These are phyloP conservation scores for Dipodomys ordii DNA, from an alignment of 2,113 vertebrate species.

Conservation along the genomic window DNA sequence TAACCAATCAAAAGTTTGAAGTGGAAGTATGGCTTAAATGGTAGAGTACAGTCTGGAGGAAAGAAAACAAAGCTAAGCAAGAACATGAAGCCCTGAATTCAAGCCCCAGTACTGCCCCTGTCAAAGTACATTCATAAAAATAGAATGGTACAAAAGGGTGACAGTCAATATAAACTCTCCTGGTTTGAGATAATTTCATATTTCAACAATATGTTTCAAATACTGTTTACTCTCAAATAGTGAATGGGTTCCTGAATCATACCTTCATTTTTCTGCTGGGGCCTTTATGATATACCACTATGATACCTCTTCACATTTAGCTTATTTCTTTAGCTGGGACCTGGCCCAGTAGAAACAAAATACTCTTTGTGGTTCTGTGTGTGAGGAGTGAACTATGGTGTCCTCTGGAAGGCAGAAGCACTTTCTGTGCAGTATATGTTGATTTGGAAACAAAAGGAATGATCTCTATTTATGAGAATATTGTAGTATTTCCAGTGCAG, in stretches of 20 bases:
- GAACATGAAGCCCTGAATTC: no score
- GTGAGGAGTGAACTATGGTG: not conserved
- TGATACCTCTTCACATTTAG: not conserved
- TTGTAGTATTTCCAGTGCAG: not conserved
- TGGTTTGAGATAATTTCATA: conserved; percentile 13
- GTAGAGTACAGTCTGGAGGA: no score
- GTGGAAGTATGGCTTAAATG: no score
- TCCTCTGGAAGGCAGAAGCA: not conserved
- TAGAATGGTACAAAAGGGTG: not conserved
- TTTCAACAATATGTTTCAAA: not conserved
- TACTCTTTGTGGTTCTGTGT: not conserved
- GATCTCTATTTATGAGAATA: not conserved
- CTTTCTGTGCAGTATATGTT: no score
- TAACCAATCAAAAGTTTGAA: no score
- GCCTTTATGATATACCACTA: not conserved
- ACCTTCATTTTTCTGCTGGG: not conserved
- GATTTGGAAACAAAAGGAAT: not conserved
- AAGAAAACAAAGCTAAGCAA: no score
- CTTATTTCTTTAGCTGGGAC: not conserved
- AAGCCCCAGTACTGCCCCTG: no score
- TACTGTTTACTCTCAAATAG: not conserved
- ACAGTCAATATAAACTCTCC: not conserved
- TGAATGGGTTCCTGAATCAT: not conserved
- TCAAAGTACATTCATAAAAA: no score
- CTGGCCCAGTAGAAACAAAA: fast-evolving